Base-by-base conservation (phyloP, 2,113 vertebrate genomes). In the Mesembrinibis cayennensis region DNA sequence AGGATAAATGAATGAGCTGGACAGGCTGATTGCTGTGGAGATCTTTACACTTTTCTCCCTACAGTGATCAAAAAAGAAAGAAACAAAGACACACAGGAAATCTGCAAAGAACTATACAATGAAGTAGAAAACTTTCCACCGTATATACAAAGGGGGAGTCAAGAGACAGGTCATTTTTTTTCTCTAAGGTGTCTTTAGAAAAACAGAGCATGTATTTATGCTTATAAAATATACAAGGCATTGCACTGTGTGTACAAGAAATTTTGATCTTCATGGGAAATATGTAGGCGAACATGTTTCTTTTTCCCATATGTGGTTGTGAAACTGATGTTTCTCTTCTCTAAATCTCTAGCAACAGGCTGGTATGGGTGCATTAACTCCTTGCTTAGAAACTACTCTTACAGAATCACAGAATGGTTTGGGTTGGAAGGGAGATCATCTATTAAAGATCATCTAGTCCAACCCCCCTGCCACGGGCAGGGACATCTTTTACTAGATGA, bases 161-260 rank as follows among this genome's bases (percentile, higher is more conserved):
- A 67, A 26, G 53, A 61, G 40, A 34, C 0, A 1, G 19, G 62
- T 26, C 16, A 5, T 26, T n/a, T 78, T 71, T 83, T 42, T 56
- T 6, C 42, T 58, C 7, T 20, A 42, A 69, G 27, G 11, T 76
- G 36, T 56, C 44, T 47, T 86, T 32, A 80, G 42, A 42, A 45
- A 69, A 53, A 11, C 5, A 49, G 29, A 47, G 26, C 5, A 11
- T 67, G 27, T 32, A 30, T 69, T 62, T 58, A 26, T 86, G 32
- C 16, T 27, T n/a, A 11, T 52, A 49, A 69, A 84, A 69, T 44
- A 38, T 7, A 44, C 13, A 47, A n/a, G 13, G 13, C 56, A n/a
- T 44, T 44, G 9, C 8, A 44, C 11, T 20, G 11, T 5, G 5
- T 0, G 0, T 62, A n/a, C 5, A n/a, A 50, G 34, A 25, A 59